These are phyloP conservation scores for Aphelinus certus DNA, from an alignment of 1,140 invertebrate species.

Conservation along the genomic window DNA sequence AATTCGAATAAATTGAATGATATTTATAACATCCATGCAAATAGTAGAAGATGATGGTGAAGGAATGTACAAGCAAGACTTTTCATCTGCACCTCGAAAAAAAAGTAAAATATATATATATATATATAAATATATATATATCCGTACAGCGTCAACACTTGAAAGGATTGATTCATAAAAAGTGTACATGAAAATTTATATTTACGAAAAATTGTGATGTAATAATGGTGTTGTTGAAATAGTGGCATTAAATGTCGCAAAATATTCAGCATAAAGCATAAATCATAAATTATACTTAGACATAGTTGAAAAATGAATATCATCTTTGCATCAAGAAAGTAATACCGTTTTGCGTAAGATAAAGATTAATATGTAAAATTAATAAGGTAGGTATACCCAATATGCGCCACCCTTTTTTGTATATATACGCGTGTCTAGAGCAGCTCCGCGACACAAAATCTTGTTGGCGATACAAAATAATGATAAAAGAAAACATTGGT, in stretches of 20 bases:
- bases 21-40: neutral
- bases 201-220: neutral
- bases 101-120: too few species aligned
- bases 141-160: too few species aligned
- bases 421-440: too few species aligned
- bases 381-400: neutral
- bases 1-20: neutral
- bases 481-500: neutral
- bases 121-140: too few species aligned
- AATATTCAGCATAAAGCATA: neutral
- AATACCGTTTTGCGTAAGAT: constrained; percentile 1
- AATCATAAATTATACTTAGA: neutral
- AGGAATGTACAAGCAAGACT: too few species aligned
- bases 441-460: too few species aligned
- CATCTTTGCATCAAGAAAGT: neutral
- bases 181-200: neutral
- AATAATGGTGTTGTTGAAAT: neutral
- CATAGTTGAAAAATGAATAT: neutral
- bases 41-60: too few species aligned
- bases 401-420: neutral
- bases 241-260: neutral
- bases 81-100: too few species aligned
- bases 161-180: too few species aligned
- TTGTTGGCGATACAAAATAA: neutral
- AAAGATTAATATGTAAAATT: neutral